These are phyloP conservation scores for Drymonia ruficornis DNA, from an alignment of 2,888 invertebrate species.

Conservation along the genomic window DNA sequence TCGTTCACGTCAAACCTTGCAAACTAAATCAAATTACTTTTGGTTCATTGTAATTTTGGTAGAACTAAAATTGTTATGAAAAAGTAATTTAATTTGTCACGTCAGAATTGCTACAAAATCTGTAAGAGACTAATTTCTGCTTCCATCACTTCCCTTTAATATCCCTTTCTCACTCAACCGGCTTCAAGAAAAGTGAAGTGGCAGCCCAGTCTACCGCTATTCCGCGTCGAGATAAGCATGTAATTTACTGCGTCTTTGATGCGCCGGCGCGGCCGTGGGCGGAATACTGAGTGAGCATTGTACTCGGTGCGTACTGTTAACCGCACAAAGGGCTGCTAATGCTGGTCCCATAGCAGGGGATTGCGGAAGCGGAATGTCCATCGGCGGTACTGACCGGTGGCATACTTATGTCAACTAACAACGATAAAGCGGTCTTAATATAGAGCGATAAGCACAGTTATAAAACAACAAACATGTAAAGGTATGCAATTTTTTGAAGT, in stretches of 20 bases:
- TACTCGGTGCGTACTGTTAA: slow-evolving; percentile 47
- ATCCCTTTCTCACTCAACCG: slow-evolving; percentile 2
- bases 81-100: too few relatives aligned
- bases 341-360: background rate
- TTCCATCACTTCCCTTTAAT: background rate
- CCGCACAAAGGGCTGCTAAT: slow-evolving; percentile 52
- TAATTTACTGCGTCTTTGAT: slow-evolving; percentile 57
- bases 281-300: slow-evolving; percentile 50
- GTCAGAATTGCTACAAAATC: background rate
- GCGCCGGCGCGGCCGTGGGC: slow-evolving; percentile 42
- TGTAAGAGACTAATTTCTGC: background rate
- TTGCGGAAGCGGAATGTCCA: background rate
- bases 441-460: too few relatives aligned
- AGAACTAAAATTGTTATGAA: too few relatives aligned
- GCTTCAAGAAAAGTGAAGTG: slow-evolving; percentile 7
- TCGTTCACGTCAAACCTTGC: background rate
- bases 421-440: too few relatives aligned
- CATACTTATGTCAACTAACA: background rate
- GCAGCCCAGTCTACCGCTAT: slow-evolving; percentile 36
- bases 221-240: slow-evolving; percentile 48
- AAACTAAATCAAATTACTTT: background rate
- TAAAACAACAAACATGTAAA: background rate
- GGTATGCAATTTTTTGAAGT: too few relatives aligned
- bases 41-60: background rate
- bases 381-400: background rate